These are phyloP conservation scores for Rhinella marina DNA, from an alignment of 2,797 vertebrate genomes.

Conservation along the genomic window DNA sequence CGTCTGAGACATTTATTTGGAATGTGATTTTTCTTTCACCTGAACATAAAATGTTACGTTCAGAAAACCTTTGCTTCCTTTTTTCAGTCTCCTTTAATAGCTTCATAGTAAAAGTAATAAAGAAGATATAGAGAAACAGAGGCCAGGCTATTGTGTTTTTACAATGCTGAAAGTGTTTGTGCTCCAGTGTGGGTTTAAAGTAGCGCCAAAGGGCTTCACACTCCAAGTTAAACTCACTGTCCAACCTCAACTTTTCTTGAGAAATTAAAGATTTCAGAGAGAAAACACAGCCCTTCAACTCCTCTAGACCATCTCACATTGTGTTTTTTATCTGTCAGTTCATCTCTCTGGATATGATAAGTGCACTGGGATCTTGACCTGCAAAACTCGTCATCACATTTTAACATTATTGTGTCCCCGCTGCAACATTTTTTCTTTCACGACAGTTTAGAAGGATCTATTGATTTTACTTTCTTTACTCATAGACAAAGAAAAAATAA, in stretches of 20 bases:
- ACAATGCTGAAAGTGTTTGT: slow-evolving; percentile 62
- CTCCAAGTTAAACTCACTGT: slow-evolving; percentile 56
- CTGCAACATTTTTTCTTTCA: slow-evolving; percentile 42
- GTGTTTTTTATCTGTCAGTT: slow-evolving; percentile 57
- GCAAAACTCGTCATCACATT: slow-evolving; percentile 56
- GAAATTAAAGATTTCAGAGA: slow-evolving; percentile 55
- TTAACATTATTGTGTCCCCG: slow-evolving; percentile 48
- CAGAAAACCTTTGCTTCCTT: slow-evolving; percentile 53
- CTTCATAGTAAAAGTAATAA: slow-evolving; percentile 62
- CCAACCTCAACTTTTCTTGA: slow-evolving; percentile 53
- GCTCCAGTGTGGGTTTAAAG: slow-evolving; percentile 59
- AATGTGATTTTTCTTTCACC: slow-evolving; percentile 48
- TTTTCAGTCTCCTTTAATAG: slow-evolving; percentile 57
- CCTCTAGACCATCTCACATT: slow-evolving; percentile 29
- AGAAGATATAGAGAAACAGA: slow-evolving; percentile 60
- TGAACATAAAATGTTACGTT: slow-evolving; percentile 52
- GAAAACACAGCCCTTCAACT: slow-evolving; percentile 29
- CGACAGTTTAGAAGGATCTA: slow-evolving; percentile 42
- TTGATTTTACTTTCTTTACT: slow-evolving; percentile 51
- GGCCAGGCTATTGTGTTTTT: slow-evolving; percentile 61
- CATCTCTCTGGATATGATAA: slow-evolving; percentile 49
- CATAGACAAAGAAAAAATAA: slow-evolving; percentile 26
- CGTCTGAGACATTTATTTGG: slow-evolving; percentile 48
- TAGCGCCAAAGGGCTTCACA: slow-evolving; percentile 59
- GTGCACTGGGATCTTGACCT: slow-evolving; percentile 46